Evolutionary conservation across 2,888 invertebrate species (phyloP).

Genomic region (Neria commutata): DNA sequence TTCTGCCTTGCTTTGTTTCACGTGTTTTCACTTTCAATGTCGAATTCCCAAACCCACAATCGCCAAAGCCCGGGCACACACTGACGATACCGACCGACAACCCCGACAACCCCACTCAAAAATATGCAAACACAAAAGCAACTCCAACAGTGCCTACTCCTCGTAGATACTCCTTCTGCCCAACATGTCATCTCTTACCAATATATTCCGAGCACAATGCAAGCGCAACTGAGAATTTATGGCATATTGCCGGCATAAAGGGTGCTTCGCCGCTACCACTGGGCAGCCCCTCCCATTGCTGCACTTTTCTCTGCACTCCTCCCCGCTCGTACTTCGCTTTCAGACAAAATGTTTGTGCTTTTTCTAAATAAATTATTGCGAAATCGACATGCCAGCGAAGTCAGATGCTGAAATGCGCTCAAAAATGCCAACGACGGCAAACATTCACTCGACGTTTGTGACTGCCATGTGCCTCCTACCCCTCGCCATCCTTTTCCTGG

Average conservation of each 20-base stretch:
- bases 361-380: constrained; percentile 50
- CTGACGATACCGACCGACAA: background rate
- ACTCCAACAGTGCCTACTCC: constrained; percentile 18
- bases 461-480: too few relatives aligned
- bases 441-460: constrained; percentile 8
- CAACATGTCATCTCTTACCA: background rate
- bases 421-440: constrained; percentile 45
- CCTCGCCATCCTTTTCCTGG: too few relatives aligned
- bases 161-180: constrained; percentile 34
- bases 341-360: constrained; percentile 42
- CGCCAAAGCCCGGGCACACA: background rate
- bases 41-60: too few relatives aligned
- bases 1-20: too few relatives aligned
- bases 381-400: constrained; percentile 33
- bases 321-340: background rate
- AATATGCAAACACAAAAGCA: background rate
- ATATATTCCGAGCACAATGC: constrained; percentile 2
- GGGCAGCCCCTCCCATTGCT: background rate
- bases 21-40: too few relatives aligned
- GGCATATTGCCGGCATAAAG: constrained; percentile 22
- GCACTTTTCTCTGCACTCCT: background rate
- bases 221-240: constrained; percentile 43
- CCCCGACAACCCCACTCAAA: background rate
- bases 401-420: constrained; percentile 41
- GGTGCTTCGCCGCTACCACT: background rate